These are phyloP conservation scores for Criorhina ranunculi DNA, from an alignment of 2,888 invertebrate genomes.

Conservation along the genomic window DNA sequence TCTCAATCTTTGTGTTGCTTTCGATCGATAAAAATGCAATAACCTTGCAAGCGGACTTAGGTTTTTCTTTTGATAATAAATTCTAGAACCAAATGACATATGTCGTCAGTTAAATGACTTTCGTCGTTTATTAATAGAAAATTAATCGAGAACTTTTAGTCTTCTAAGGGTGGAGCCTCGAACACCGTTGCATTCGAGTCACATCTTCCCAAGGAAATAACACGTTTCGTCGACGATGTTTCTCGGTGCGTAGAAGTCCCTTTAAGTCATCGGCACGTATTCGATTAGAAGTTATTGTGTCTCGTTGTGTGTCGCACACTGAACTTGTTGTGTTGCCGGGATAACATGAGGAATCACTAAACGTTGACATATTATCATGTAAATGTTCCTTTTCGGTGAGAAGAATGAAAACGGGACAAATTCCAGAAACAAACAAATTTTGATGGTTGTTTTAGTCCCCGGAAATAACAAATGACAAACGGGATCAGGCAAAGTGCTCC, in stretches of 20 bases:
- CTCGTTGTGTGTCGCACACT: slow-evolving; percentile 19
- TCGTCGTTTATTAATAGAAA: slow-evolving; percentile 55
- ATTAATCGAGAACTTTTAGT: slow-evolving; percentile 32
- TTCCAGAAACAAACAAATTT: background rate
- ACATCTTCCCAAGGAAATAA: slow-evolving; percentile 49
- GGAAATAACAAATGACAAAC: background rate
- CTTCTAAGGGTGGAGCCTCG: background rate
- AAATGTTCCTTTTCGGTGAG: background rate
- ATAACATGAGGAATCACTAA: slow-evolving; percentile 1
- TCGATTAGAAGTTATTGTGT: slow-evolving; percentile 63
- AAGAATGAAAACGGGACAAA: background rate
- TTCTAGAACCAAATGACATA: slow-evolving; percentile 37
- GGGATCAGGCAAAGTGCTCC: background rate
- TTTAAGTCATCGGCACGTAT: slow-evolving; percentile 66
- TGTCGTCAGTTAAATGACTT: slow-evolving; percentile 31
- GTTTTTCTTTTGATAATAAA: slow-evolving; percentile 44
- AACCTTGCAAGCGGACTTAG: slow-evolving; percentile 47
- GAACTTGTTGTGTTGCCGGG: slow-evolving; percentile 28
- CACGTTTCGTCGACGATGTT: slow-evolving; percentile 53
- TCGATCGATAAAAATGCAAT: slow-evolving; percentile 51
- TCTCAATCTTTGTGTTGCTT: slow-evolving; percentile 38
- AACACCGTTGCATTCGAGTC: slow-evolving; percentile 47
- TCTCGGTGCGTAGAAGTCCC: slow-evolving; percentile 5
- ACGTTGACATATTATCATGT: slow-evolving; percentile 1
- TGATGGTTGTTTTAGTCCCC: background rate